Base-by-base conservation (phyloP, 2,113 vertebrate genomes). In the Rhipidura dahli region DNA sequence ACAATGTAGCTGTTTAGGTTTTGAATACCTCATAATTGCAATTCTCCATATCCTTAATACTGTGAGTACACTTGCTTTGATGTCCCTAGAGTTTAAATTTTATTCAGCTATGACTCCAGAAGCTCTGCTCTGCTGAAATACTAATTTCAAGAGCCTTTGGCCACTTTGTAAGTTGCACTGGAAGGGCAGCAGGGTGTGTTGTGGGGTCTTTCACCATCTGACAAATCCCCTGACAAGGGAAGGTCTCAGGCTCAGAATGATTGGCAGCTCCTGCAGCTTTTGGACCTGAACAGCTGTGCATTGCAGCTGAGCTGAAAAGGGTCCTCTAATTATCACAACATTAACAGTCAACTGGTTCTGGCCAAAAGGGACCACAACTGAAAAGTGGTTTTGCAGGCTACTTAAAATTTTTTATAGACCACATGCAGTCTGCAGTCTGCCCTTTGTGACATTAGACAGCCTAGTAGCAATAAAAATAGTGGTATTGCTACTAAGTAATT, bases 241-340 rank as follows among this genome's bases (percentile, higher is more conserved):
- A 33, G 83, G 45, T 92, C 59, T 82, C 30, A 66, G 35, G 56
- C 56, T 87, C 24, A n/a, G 33, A 23, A 12, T 87, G 80, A 97
- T 6, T 75, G 91, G 72, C 93, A 92, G 89, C 68, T 92, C 94
- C 95, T 93, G 93, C 64, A 81, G 83, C 33, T 88, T 93, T 94
- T 70, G 64, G 68, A 71, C 60, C 47, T 81, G 80, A 96, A 73
- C 86, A 94, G 91, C 80, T 97, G 91, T 31, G 83, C 83, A 23
- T n/a, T 86, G 54, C 76, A 93, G 71, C 80, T 88, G 89, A 93
- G 86, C 76, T 93, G 72, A 73, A 93, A 96, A 93, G 26, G 60
- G 14, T 90, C 30, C 35, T 90, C 80, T 93, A 94, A 97, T 96
- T 97, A 93, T 59, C 3, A 3, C 54, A 83, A 63, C 47, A 33